These are phyloP conservation scores for Micrastur ruficollis DNA, from an alignment of 2,797 vertebrate species.

Conservation along the genomic window DNA sequence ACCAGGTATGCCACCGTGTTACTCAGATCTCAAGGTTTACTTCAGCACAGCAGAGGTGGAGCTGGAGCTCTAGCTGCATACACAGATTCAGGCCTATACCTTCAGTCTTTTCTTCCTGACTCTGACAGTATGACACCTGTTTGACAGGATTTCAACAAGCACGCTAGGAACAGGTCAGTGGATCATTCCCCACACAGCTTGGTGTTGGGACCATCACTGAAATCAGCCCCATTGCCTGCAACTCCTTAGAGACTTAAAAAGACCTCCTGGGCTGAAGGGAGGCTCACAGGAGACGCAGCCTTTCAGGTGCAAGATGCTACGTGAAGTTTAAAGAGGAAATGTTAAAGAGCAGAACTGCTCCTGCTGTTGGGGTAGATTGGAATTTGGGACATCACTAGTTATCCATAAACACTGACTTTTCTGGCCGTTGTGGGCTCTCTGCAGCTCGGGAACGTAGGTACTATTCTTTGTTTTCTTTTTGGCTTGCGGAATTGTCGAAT, in stretches of 20 bases:
- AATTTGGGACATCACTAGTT: background rate
- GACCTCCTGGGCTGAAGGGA: background rate
- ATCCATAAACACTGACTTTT: background rate
- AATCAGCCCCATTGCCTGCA: background rate
- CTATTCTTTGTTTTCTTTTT: background rate
- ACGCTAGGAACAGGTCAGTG: background rate
- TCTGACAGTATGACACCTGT: background rate
- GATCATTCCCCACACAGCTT: background rate
- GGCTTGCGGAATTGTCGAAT: background rate
- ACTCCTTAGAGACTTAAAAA: background rate
- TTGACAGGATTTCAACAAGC: background rate
- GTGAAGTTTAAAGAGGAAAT: background rate
- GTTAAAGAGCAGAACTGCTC: background rate
- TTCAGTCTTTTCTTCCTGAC: background rate
- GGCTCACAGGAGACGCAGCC: background rate
- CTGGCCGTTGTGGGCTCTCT: background rate
- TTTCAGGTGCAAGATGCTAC: background rate
- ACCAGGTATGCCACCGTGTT: background rate
- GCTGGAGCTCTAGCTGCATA: background rate
- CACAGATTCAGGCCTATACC: background rate
- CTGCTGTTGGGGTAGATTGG: background rate
- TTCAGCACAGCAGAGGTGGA: background rate
- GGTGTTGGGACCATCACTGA: background rate
- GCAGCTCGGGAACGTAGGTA: background rate
- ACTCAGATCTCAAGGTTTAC: background rate